Base-by-base conservation (phyloP, 2,113 vertebrate genomes). In the Urocolius indicus region DNA sequence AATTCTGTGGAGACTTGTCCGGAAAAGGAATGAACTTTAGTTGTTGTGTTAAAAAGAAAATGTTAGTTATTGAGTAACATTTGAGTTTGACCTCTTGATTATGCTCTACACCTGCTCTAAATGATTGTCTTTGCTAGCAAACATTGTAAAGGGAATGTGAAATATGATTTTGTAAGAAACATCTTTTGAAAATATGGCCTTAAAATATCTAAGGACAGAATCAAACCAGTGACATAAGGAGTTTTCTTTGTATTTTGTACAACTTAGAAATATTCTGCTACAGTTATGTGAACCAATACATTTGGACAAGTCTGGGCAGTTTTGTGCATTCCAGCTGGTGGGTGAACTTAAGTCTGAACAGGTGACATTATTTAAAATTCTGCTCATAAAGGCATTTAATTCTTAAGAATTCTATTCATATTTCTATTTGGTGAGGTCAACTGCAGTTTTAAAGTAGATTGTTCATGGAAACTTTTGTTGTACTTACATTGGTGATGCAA, bases 401-500 rank as follows among this genome's bases (percentile, higher is more conserved):
- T n/a, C n/a, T n/a, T n/a, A n/a, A n/a, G n/a, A n/a, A n/a, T n/a
- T n/a, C n/a, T n/a, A 30, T 23, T 58, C 4, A 8, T 45, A 36
- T 61, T 65, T 84, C 26, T 58, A 20, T 34, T 27, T 32, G 16
- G n/a, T 13, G 34, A 55, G 19, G 19, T 45, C 72, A 92, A 65
- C 24, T 48, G 24, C 22, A 24, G 54, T 68, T 75, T 80, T 82
- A 76, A 49, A 29, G 75, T 51, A 76, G 27, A 6, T 20, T 81
- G 11, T 73, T 62, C 45, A 49, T 49, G 58, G 24, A 62, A 84
- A 81, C 11, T 52, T 93, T 2, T 49, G n/a, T 48, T 63, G 16
- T 77, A 98, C 99, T 99, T 93, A 99, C 99, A 93, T 99, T 99
- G 49, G 99, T 99, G 72, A 99, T 97, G 93, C 99, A 99, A 72